Conservation (phyloP, 2,888 invertebrate genomes). For the Chrysopilus asiliformis region DNA sequence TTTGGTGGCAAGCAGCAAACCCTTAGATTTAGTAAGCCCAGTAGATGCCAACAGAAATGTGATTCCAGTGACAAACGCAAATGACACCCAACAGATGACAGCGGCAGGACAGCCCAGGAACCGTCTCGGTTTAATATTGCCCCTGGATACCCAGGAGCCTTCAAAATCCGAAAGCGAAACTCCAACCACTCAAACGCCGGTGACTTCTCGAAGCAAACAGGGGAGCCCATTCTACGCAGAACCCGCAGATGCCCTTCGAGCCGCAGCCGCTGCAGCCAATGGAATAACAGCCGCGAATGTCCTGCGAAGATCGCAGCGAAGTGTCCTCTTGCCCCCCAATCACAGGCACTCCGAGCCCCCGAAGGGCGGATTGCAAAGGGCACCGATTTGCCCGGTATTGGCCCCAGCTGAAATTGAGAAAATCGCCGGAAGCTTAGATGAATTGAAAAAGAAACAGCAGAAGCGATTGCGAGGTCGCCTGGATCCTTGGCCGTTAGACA, state of each 20-base stretch:
- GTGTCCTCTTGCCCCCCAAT: constrained; percentile 32
- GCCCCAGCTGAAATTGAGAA: constrained; percentile 41
- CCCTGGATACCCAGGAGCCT: constrained; percentile 23
- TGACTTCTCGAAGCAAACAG: constrained; percentile 42
- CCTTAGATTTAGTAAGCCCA: too few relatives aligned
- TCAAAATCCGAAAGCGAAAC: constrained; percentile 26
- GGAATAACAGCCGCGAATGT: constrained; percentile 17
- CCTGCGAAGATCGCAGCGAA: constrained; percentile 31
- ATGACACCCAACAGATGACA: background rate
- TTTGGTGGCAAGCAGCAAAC: constrained; percentile 1
- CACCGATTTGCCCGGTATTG: constrained; percentile 44
- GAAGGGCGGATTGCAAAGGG: constrained; percentile 28
- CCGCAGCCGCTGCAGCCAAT: constrained; percentile 17
- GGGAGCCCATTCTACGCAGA: constrained; percentile 82
- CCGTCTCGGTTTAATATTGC: constrained; percentile 27
- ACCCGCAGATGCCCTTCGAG: constrained; percentile 69
- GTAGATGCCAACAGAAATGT: too few relatives aligned
- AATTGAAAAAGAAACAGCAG: constrained; percentile 40
- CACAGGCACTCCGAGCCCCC: constrained; percentile 51
- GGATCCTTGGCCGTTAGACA: constrained; percentile 71
- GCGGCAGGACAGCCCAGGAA: constrained; percentile 17
- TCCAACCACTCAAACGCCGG: constrained; percentile 26
- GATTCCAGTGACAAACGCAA: constrained; percentile 1
- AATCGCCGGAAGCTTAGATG: constrained; percentile 33
- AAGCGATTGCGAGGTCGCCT: constrained; percentile 32